Percentiles rank a stretch among this genome's conserved stretches.
These are phyloP conservation scores for Caenorhabditis macrosperma DNA, from an alignment of 2,888 invertebrate species.

Conservation along the genomic window DNA sequence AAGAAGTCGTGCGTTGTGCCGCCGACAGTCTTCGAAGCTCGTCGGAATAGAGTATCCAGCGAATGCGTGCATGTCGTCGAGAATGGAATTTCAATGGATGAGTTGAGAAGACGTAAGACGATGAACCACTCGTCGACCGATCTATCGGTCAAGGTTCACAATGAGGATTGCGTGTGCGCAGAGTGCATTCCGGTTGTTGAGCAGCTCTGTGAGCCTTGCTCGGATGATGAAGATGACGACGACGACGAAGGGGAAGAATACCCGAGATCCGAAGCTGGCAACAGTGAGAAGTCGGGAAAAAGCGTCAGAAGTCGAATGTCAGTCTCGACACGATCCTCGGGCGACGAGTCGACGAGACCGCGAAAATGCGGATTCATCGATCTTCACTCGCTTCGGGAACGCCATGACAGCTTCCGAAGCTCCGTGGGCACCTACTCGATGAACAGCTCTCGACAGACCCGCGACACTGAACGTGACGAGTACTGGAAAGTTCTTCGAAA, in stretches of 20 bases:
- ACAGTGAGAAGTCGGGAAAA: conserved; percentile 32
- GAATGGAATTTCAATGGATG: conserved; percentile 57
- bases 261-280: conserved; percentile 31
- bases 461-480: conserved; percentile 72
- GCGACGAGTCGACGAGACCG: conserved; percentile 23
- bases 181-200: conserved; percentile 59
- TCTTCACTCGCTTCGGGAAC: conserved; percentile 47
- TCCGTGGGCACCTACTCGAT: conserved; percentile 58
- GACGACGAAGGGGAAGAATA: conserved; percentile 48
- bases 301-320: conserved; percentile 23
- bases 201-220: conserved; percentile 51
- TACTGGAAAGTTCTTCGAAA: conserved; percentile 72
- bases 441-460: conserved; percentile 67
- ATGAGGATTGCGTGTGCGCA: conserved; percentile 54
- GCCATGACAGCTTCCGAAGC: conserved; percentile 54
- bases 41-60: conserved; percentile 25
- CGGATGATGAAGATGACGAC: conserved; percentile 48
- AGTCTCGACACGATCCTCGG: conserved; percentile 39
- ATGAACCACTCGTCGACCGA: conserved; percentile 39
- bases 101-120: conserved; percentile 44
- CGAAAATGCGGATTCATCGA: conserved; percentile 47
- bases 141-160: conserved; percentile 45
- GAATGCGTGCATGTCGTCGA: conserved; percentile 51
- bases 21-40: conserved; percentile 40
- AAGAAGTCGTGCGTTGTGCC: conserved; percentile 43